phyloP scores from a whole-genome alignment of 2,888 invertebrate species.

The Theodoxus fluviatilis region DNA sequence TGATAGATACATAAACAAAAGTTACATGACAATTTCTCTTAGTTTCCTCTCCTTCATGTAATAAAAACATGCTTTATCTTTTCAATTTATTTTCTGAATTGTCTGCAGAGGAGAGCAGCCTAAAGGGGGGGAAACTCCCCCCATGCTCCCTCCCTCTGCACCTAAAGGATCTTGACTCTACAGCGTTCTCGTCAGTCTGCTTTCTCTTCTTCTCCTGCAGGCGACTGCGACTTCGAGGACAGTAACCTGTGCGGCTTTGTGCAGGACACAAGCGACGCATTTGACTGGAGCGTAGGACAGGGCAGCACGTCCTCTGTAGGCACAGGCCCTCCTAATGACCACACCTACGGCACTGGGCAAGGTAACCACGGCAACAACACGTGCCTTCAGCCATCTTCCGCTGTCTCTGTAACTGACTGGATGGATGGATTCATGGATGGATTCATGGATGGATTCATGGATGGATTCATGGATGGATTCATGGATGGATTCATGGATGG shows the following conservation, averaged over 20 bases:
- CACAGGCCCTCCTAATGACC: slow-evolving; percentile 56
- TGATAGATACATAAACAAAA: no score
- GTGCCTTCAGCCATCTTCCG: neutral
- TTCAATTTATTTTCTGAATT: neutral
- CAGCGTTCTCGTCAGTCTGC: neutral
- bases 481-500: no score
- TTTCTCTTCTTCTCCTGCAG: slow-evolving; percentile 33
- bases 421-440: no score
- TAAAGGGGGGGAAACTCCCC: neutral
- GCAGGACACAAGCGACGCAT: slow-evolving; percentile 34
- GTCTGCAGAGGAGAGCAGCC: neutral
- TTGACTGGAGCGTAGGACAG: slow-evolving; percentile 47
- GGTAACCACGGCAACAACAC: no score
- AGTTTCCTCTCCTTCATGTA: neutral
- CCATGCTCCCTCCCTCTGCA: no score
- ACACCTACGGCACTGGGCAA: slow-evolving; percentile 53
- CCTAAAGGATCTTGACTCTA: neutral
- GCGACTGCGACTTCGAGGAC: slow-evolving; percentile 57
- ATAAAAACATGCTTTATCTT: neutral
- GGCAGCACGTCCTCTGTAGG: slow-evolving; percentile 38
- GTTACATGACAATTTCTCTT: neutral
- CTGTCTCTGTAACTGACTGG: no score
- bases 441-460: no score
- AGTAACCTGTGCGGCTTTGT: slow-evolving; percentile 40
- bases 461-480: no score